Evolutionary conservation across 2,797 vertebrate genomes (phyloP), one percentile per base, ranked within the genome.

Genomic region (Ptychobarbus kaznakovi): DNA sequence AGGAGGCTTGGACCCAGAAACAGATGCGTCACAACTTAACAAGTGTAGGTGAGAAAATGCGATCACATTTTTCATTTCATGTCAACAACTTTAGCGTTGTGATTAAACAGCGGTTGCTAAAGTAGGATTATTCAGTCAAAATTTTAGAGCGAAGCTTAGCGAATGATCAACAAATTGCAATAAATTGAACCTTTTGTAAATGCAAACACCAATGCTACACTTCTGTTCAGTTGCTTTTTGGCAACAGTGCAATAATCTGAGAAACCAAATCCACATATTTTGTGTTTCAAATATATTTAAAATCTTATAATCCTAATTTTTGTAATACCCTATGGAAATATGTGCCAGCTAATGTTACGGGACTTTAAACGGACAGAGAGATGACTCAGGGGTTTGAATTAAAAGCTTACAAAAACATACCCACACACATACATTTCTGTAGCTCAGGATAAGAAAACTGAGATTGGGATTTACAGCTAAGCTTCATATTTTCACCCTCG

Each of bases 401-500:
- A 80, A 86, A 87, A 63, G 78, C 84, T 87, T 46, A 81, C 76
- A 88, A 82, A 88, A 86, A 92, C 86, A 90, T 92, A 93, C 93
- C 92, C 92, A 93, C 93, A 82, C 90, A 91, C 90, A 88, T 91
- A 92, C 89, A 87, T 92, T 94, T 91, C 93, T 95, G 94, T 93
- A 91, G 93, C 94, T 93, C 91, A 93, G 82, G 94, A 95, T 95
- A 95, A 96, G 94, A 93, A 93, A 93, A 92, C 94, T 94, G 94
- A 95, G 92, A 93, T 94, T 92, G 90, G 94, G 94, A 96, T 96
- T 95, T 95, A 93, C 88, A 92, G 94, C 94, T 95, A 94, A 92
- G 93, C 93, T 95, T 93, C 93, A 95, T 95, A 94, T 95, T 94
- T 91, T 90, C 90, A 87, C 91, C 91, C 91, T 92, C 88, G 91